phyloP scores from a whole-genome alignment of 1,140 invertebrate species.

The Sipha flava region DNA sequence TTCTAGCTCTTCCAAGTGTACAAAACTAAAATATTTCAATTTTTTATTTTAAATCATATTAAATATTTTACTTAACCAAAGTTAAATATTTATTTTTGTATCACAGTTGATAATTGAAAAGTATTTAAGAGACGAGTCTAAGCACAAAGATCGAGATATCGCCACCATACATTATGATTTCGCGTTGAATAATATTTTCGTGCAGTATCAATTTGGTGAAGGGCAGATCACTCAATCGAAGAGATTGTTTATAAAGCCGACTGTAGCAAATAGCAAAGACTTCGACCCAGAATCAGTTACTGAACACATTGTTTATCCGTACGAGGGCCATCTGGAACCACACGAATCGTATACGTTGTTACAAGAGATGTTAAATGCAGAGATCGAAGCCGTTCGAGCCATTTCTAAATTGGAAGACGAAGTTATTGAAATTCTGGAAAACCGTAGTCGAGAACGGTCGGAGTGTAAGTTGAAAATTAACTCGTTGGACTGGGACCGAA shows the following conservation, averaged over 20 bases:
- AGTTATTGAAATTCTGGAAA: not conserved
- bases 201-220: conserved; percentile 60
- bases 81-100: no score
- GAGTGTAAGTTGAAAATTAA: not conserved
- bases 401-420: not conserved
- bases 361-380: not conserved
- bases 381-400: not conserved
- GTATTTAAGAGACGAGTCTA: conserved; percentile 50
- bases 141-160: conserved; percentile 52
- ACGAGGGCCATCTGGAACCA: not conserved
- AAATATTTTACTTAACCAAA: no score
- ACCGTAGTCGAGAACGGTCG: not conserved
- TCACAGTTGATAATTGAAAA: conserved; percentile 53
- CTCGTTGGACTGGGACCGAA: conserved; percentile 9
- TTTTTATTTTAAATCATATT: no score
- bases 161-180: conserved; percentile 57
- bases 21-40: no score
- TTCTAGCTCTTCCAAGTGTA: no score
- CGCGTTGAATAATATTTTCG: conserved; percentile 52
- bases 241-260: conserved; percentile 56
- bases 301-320: conserved; percentile 5
- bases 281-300: not conserved
- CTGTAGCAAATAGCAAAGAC: conserved; percentile 34
- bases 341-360: not conserved
- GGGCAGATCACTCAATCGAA: conserved; percentile 58